These are phyloP conservation scores for Steinernema carpocapsae DNA, from an alignment of 2,888 invertebrate species.

Conservation along the genomic window DNA sequence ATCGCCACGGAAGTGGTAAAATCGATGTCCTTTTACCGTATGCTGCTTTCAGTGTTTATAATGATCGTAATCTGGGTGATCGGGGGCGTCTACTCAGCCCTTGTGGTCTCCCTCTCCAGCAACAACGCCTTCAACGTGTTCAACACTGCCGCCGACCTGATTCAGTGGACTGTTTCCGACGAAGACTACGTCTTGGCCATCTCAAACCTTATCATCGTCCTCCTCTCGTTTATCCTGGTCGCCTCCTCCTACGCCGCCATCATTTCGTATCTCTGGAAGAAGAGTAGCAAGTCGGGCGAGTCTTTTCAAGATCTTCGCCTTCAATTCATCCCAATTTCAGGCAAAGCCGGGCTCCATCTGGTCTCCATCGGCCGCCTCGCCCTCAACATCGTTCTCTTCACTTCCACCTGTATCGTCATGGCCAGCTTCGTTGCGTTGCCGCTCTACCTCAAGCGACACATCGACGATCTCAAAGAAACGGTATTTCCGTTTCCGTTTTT, in stretches of 20 bases:
- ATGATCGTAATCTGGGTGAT: conserved; percentile 48
- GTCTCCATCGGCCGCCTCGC: conserved; percentile 44
- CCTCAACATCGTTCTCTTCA: conserved; percentile 49
- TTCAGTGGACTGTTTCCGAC: conserved; percentile 43
- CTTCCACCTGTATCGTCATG: conserved; percentile 50
- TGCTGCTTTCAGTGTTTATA: conserved; percentile 42
- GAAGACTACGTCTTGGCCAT: conserved; percentile 51
- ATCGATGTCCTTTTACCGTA: too few species aligned
- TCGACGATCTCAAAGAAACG: conserved; percentile 44
- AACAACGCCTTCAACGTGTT: conserved; percentile 54
- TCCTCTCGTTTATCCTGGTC: conserved; percentile 47
- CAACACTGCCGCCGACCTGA: conserved; percentile 47
- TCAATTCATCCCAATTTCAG: conserved; percentile 35
- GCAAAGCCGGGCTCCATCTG: conserved; percentile 45
- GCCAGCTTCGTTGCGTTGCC: conserved; percentile 49
- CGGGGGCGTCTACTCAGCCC: conserved; percentile 46
- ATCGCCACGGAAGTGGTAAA: too few species aligned
- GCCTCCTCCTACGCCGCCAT: conserved; percentile 46
- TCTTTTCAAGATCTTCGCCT: not conserved
- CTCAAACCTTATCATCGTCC: conserved; percentile 48
- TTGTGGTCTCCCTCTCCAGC: conserved; percentile 47
- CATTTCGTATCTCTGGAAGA: conserved; percentile 46
- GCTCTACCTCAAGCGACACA: conserved; percentile 46
- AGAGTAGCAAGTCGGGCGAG: conserved; percentile 42
- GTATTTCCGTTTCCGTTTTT: not conserved